A percentile compares a stretch with the other conserved stretches of the same genome.
These are phyloP conservation scores for Dolichopus griseipennis DNA, from an alignment of 2,888 invertebrate genomes.

Conservation along the genomic window DNA sequence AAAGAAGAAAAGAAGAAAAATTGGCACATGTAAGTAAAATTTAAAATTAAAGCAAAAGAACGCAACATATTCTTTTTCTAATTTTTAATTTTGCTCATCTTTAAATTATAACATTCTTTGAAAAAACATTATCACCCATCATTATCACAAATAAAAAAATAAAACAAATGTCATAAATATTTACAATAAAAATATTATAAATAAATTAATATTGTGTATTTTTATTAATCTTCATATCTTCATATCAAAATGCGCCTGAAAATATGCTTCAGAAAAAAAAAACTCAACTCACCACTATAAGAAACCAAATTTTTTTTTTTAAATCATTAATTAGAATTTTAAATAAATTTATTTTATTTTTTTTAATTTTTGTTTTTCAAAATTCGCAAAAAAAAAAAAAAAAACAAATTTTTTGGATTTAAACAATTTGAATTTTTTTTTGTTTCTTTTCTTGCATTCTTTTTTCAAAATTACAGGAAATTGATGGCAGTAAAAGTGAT, in stretches of 20 bases:
- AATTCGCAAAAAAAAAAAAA: neutral
- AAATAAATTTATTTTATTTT: conserved; percentile 20
- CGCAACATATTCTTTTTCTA: too few relatives aligned
- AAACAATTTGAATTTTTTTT: neutral
- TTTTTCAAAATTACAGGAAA: conserved; percentile 54
- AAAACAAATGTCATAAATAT: too few relatives aligned
- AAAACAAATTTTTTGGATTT: neutral
- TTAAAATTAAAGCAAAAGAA: neutral
- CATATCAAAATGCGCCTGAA: neutral
- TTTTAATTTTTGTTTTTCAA: conserved; percentile 16
- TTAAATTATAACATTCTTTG: too few relatives aligned
- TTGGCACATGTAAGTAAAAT: conserved; percentile 65
- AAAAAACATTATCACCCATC: too few relatives aligned
- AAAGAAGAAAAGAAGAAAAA: conserved; percentile 81
- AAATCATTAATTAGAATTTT: conserved; percentile 18
- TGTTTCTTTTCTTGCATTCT: conserved; percentile 14
- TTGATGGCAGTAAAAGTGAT: conserved; percentile 94
- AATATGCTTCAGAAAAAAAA: neutral
- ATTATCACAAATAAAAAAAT: too few relatives aligned
- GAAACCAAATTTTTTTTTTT: neutral
- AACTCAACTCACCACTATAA: conserved; percentile 24
- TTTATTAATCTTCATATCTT: neutral
- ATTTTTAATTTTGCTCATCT: too few relatives aligned
- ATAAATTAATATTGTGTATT: neutral
- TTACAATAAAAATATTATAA: neutral